Percentiles rank a stretch among this genome's conserved stretches.
phyloP scores from a whole-genome alignment of 2,113 vertebrate species.

The Pteropus alecto region DNA sequence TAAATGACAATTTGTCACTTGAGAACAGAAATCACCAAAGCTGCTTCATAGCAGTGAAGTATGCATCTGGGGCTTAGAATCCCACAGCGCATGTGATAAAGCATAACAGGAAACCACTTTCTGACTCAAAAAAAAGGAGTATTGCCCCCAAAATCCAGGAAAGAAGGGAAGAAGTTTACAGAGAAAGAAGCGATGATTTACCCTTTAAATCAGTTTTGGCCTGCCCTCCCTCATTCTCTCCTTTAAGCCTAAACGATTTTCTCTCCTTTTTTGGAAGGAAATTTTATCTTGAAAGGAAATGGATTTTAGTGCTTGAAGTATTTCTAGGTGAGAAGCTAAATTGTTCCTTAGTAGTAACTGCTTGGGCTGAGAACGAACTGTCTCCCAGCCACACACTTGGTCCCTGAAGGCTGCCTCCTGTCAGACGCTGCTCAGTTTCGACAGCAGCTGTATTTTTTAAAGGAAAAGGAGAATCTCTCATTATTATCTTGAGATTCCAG shows the following conservation, averaged over 20 bases:
- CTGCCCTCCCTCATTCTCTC: neutral
- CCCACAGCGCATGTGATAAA: neutral
- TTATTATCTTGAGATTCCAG: neutral
- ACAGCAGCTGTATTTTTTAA: neutral
- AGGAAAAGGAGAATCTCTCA: neutral
- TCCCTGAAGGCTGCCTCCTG: neutral
- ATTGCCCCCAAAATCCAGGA: neutral
- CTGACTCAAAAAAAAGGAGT: neutral
- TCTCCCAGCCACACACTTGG: neutral
- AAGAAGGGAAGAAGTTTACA: neutral
- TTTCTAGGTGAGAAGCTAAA: slow-evolving; percentile 46
- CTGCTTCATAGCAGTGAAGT: neutral
- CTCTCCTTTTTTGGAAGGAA: neutral
- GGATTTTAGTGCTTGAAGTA: slow-evolving; percentile 10
- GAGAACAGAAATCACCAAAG: neutral
- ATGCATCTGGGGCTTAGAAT: neutral
- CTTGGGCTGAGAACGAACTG: slow-evolving; percentile 15
- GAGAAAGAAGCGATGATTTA: neutral
- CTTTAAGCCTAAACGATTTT: neutral
- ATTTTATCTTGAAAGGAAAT: slow-evolving; percentile 47
- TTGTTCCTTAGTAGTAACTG: neutral
- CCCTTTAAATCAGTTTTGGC: neutral
- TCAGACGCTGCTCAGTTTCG: neutral
- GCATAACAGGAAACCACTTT: neutral
- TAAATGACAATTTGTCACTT: neutral